Base-by-base conservation (phyloP, 2,113 vertebrate genomes). In the Sinocyclocheilus rhinocerous region DNA sequence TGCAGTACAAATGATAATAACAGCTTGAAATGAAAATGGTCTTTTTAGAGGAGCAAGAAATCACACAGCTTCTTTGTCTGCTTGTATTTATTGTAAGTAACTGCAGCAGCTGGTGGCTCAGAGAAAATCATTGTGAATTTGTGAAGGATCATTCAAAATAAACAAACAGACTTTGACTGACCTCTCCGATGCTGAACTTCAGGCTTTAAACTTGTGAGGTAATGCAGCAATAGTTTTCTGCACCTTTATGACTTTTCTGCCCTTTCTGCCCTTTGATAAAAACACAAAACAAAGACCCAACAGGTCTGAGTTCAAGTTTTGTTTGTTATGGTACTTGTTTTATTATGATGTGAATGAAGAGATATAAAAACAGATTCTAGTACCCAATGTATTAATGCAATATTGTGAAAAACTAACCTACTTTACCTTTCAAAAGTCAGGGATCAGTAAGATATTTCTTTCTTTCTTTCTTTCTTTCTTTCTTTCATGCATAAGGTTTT, bases 1-100 rank as follows among this genome's bases (percentile, higher is more conserved):
- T 24, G 15, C 42, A 48, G 22, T 72, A 82, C 15, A 59, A 82
- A 85, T 85, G 84, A 86, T 79, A 83, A 79, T 52, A 65, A 83
- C 61, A 50, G 61, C 73, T 50, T 70, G 67, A 36, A 33, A 52
- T 50, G 80, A 86, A 84, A 85, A 29, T 52, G 4, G 65, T 65
- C 6, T 67, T 36, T 69, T 77, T 65, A 82, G 26, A 69, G 18
- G 26, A 33, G 42, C 5, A 22, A 82, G 11, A 82, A 33, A 70
- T 82, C 26, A 69, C 39, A 67, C 6, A 0, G 59, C 33, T 2
- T 80, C 24, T 29, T 52, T 9, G 10, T 22, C 22, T 10, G 29
- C 22, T 63, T 11, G 10, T 70, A 45, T 82, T 82, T 70, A 69
- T 24, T 52, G 80, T 70, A 45, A 20, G 29, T 52, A n/a, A 82